Percentiles rank a stretch among this genome's conserved stretches.
Evolutionary conservation across 1,140 invertebrate species (phyloP).

Genomic region (Drosophila nigrodunni): DNA sequence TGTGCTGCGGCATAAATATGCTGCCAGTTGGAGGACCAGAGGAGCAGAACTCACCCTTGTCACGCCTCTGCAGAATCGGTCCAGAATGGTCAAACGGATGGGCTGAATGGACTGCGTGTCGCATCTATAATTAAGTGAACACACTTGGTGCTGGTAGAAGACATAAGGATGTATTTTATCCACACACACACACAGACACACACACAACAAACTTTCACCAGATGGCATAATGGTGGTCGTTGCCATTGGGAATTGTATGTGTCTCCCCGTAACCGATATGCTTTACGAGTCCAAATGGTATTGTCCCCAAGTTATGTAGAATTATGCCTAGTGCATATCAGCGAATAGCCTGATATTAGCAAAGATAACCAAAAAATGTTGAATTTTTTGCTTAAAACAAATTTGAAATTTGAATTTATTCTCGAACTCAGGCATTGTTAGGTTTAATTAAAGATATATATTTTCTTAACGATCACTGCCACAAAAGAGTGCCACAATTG

Average conservation of each 20-base stretch:
- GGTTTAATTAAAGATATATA: neutral
- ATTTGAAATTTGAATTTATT: neutral
- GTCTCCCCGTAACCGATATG: conserved; percentile 15
- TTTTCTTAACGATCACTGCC: neutral
- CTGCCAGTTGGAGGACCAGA: conserved; percentile 29
- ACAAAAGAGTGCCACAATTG: neutral
- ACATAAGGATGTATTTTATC: conserved; percentile 45
- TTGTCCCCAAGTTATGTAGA: neutral
- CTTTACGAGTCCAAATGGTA: conserved; percentile 5
- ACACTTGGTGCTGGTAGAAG: conserved; percentile 38
- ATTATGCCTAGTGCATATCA: neutral
- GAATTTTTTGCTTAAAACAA: neutral
- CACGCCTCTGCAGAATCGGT: conserved; percentile 18
- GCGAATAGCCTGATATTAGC: neutral
- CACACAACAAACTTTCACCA: conserved; percentile 11
- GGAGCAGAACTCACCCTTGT: conserved; percentile 15
- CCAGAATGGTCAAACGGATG: conserved; percentile 31
- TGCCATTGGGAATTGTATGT: conserved; percentile 21
- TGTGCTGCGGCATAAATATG: conserved; percentile 45
- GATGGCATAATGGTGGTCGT: neutral
- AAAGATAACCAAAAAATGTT: neutral
- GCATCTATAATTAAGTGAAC: conserved; percentile 82
- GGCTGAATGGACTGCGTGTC: conserved; percentile 64
- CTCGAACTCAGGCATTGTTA: neutral
- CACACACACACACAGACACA: neutral